A percentile compares a stretch with the other conserved stretches of the same genome.
Evolutionary conservation across 2,797 vertebrate species (phyloP).

Genomic region (Phataginus tetradactyla): DNA sequence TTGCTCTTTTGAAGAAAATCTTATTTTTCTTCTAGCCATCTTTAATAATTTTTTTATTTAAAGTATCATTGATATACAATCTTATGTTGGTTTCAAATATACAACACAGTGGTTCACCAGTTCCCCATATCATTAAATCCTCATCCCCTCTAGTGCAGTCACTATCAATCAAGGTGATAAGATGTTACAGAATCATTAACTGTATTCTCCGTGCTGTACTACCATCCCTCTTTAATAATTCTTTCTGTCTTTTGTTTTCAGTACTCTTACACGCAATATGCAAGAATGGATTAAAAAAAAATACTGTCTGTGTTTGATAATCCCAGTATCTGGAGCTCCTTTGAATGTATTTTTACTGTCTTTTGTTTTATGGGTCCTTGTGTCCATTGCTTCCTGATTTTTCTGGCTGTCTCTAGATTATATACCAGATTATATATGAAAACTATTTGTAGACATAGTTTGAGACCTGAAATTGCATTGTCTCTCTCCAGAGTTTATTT

Average conservation of each 20-base stretch:
- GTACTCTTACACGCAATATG: not conserved
- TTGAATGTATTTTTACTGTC: not conserved
- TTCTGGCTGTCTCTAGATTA: not conserved
- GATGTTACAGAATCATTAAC: too few species aligned
- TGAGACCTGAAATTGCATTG: not conserved
- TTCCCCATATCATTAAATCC: too few species aligned
- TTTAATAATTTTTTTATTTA: constrained; percentile 15
- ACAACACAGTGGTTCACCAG: too few species aligned
- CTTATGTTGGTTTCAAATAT: too few species aligned
- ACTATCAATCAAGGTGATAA: too few species aligned
- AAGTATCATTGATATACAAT: too few species aligned
- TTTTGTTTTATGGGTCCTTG: not conserved
- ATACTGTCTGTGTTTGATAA: constrained; percentile 1
- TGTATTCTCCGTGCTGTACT: too few species aligned
- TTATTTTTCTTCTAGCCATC: not conserved
- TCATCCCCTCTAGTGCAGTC: too few species aligned
- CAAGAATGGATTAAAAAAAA: not conserved
- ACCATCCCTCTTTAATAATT: not conserved
- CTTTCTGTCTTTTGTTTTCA: constrained; percentile 8
- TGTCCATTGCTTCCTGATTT: not conserved
- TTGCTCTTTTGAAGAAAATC: not conserved
- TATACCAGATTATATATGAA: constrained; percentile 29
- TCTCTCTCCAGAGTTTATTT: constrained; percentile 4
- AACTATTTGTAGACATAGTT: not conserved
- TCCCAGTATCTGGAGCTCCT: not conserved